These are phyloP conservation scores for Erpetoichthys calabaricus DNA, from an alignment of 2,797 vertebrate genomes.

Conservation along the genomic window DNA sequence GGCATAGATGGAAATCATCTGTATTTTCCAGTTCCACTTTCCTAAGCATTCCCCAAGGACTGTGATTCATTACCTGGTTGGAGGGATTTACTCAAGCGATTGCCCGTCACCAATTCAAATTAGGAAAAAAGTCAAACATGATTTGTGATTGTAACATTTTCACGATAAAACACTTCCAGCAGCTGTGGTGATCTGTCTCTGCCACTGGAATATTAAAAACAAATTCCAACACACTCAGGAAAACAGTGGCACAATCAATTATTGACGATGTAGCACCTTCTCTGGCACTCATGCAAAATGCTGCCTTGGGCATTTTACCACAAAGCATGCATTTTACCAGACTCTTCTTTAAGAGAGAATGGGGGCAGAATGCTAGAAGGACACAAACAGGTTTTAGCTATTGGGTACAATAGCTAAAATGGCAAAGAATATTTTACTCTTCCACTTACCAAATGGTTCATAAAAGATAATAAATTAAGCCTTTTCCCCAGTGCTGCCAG, in stretches of 20 bases:
- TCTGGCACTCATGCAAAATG: slow-evolving; percentile 16
- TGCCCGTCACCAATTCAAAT: slow-evolving; percentile 52
- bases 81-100: slow-evolving; percentile 48
- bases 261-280: slow-evolving; percentile 25
- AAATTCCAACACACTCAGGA: slow-evolving; percentile 38
- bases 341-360: no score
- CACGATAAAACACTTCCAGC: slow-evolving; percentile 34
- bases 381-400: no score
- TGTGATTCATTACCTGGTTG: slow-evolving; percentile 63
- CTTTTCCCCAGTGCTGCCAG: no score
- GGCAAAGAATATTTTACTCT: no score
- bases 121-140: slow-evolving; percentile 46
- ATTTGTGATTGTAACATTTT: slow-evolving; percentile 54
- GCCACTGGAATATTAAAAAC: slow-evolving; percentile 51
- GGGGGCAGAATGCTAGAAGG: no score
- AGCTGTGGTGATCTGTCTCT: slow-evolving; percentile 27
- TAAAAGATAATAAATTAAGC: no score
- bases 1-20: not conserved
- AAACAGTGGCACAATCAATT: slow-evolving; percentile 41
- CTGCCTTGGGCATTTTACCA: slow-evolving; percentile 12
- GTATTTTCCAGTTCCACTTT: no score
- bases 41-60: slow-evolving; percentile 11
- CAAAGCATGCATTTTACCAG: slow-evolving; percentile 14
- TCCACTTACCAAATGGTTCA: no score
- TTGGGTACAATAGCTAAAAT: no score